Percentiles rank a stretch among this genome's conserved stretches.
Conservation (phyloP, 2,888 invertebrate genomes). For the Diarsia rubi region DNA sequence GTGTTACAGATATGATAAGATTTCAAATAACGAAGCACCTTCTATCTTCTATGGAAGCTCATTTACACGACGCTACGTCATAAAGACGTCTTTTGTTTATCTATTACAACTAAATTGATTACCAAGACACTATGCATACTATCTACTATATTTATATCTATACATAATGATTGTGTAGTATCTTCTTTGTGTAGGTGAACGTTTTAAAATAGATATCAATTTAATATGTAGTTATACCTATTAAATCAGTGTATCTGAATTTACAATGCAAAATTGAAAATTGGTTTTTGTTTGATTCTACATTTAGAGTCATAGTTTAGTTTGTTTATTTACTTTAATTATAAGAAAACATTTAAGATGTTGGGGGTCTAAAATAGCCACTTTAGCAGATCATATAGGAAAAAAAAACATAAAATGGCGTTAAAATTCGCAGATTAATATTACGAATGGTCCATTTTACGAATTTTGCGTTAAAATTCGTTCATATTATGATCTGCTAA, state of each 20-base stretch:
- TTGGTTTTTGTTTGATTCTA: background rate
- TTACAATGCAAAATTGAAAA: slow-evolving; percentile 1
- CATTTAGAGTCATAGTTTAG: background rate
- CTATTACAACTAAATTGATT: slow-evolving; percentile 8
- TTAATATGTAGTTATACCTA: background rate
- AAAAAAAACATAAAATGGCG: no score
- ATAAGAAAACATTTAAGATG: no score
- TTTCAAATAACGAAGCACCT: background rate
- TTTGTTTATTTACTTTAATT: no score
- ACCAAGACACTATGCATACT: background rate
- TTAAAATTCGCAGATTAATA: no score
- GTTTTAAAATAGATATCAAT: slow-evolving; percentile 2
- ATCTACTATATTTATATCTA: background rate
- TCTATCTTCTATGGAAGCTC: background rate
- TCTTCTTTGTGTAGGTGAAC: background rate
- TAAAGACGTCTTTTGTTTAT: slow-evolving; percentile 14
- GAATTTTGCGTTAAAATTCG: no score
- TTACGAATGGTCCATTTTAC: no score
- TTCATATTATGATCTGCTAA: no score
- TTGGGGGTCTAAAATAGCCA: no score
- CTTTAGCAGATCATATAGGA: no score
- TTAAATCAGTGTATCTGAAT: background rate
- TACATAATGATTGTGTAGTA: slow-evolving; percentile 1
- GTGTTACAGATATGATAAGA: background rate
- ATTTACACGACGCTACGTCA: slow-evolving; percentile 5